Evolutionary conservation across 2,113 vertebrate genomes (phyloP), one percentile per base, ranked within the genome.

Genomic region (Stercorarius parasiticus): DNA sequence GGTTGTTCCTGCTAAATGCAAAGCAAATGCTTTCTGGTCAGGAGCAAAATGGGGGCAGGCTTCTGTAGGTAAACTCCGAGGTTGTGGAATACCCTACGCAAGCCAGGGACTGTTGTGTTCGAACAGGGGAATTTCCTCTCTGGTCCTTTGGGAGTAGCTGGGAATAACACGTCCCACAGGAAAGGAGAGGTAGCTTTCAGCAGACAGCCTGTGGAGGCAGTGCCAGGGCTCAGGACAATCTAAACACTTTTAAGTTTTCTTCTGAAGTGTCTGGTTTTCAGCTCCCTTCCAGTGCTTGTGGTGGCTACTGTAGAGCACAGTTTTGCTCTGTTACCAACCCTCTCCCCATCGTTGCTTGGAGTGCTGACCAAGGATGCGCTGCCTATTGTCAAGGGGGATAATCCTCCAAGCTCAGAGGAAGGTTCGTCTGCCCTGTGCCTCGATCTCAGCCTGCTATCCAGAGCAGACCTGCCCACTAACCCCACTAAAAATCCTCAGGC

Each of bases 1-100:
- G 91, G 95, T 95, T 95, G 91, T 91, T 97, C 95, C 91, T 93
- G 94, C 47, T 96, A 81, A 95, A 95, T 72, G 83, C 86, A 92
- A 95, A 95, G 77, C 80, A 95, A 91, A 87, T 91, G 69, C 81
- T 95, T 96, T 96, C 90, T 88, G 93, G 78, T 96, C 58, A 42
- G 66, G 90, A 95, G 95, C 45, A 45, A 93, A 91, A 95, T 20
- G 36, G 86, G 89, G 62, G 84, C 81, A 91, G 87, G 81, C 53
- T 96, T 82, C 93, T 89, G 69, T 6, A 91, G 70, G 93, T 70
- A 85, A 96, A 79, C 81, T 93, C 90, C 78, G 58, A 36, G 61
- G 27, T 1, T 94, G 84, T 7, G 22, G 34, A 59, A 89, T 45
- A 77, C 66, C 43, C 62, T 47, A 42, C 1, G 1, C 32, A 77